Percentiles rank a stretch among this genome's conserved stretches.
Evolutionary conservation across 2,797 vertebrate genomes (phyloP).

Genomic region (Numenius phaeopus): DNA sequence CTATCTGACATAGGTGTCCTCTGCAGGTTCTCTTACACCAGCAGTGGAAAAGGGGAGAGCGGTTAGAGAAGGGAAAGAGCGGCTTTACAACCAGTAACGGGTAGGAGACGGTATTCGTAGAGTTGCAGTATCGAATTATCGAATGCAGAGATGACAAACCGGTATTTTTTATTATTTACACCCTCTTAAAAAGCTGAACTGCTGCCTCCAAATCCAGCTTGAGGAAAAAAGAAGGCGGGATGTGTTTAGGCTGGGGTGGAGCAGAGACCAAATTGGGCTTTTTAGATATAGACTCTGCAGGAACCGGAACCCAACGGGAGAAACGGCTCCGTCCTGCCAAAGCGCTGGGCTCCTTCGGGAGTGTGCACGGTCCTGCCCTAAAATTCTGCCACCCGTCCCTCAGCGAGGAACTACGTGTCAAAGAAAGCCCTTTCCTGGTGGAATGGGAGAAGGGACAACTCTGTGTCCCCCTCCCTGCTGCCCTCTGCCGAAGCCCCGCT

Average conservation of each 20-base stretch:
- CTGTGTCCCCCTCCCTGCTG: not conserved
- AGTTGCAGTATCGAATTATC: not conserved
- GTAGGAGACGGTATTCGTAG: not conserved
- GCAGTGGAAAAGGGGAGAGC: not conserved
- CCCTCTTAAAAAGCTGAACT: not conserved
- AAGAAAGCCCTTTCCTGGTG: not conserved
- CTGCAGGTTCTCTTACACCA: not conserved
- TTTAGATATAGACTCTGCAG: accelerated
- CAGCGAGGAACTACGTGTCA: accelerated
- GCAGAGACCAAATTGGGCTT: not conserved
- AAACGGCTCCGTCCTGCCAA: not conserved
- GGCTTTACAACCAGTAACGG: not conserved
- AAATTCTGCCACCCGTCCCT: not conserved
- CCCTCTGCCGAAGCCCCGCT: not conserved
- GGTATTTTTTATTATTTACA: not conserved
- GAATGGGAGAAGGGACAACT: not conserved
- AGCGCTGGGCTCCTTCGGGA: not conserved
- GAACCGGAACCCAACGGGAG: not conserved
- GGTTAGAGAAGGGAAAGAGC: not conserved
- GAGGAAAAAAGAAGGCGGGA: not conserved
- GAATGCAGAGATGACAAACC: not conserved
- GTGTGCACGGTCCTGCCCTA: accelerated
- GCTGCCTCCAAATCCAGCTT: not conserved
- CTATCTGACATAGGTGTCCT: not conserved
- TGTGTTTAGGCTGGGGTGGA: not conserved